Percentiles rank a stretch among this genome's conserved stretches.
These are phyloP conservation scores for Cygnus atratus DNA, from an alignment of 2,113 vertebrate species.

Conservation along the genomic window DNA sequence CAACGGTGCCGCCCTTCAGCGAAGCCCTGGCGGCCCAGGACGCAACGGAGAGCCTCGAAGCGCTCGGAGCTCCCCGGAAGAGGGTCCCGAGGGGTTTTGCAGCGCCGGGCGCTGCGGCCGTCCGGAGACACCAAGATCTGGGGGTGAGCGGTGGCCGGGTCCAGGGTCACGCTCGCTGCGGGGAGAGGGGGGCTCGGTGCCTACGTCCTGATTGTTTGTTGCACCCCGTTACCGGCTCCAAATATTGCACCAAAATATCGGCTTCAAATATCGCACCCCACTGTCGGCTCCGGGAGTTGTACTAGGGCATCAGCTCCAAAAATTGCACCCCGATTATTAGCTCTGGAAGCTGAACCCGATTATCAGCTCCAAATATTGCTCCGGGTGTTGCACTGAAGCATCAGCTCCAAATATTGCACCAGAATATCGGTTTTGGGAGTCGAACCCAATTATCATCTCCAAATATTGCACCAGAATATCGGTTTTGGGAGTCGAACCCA, in stretches of 20 bases:
- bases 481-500: no score
- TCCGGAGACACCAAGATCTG: background rate
- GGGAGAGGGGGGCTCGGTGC: background rate
- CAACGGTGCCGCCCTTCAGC: background rate
- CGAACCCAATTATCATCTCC: no score
- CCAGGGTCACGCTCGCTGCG: fast-evolving
- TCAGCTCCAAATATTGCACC: no score
- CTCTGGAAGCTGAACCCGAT: no score
- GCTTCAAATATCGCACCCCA: no score
- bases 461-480: background rate
- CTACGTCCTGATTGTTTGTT: no score
- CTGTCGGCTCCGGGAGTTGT: no score
- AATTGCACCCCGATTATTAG: no score
- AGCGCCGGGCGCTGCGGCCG: fast-evolving
- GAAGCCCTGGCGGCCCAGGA: background rate
- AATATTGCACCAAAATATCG: background rate
- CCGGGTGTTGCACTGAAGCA: background rate
- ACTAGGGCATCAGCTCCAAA: no score
- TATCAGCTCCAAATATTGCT: no score
- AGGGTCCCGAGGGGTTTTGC: background rate
- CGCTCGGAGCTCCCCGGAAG: background rate
- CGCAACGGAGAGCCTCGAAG: background rate
- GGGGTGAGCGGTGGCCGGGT: background rate
- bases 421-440: no score
- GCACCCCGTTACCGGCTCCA: background rate